phyloP scores from a whole-genome alignment of 2,888 invertebrate genomes.

The Dione juno region DNA sequence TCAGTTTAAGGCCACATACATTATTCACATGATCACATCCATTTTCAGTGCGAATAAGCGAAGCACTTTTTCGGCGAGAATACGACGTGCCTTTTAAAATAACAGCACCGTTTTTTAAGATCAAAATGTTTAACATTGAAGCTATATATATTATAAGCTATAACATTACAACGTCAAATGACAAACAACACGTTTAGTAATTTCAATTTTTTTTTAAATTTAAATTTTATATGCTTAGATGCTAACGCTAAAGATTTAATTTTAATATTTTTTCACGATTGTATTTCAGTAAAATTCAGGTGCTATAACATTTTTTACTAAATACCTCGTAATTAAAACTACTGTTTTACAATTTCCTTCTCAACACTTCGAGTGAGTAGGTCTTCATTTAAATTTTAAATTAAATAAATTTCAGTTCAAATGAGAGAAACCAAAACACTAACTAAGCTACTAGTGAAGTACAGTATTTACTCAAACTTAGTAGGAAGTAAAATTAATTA shows the following conservation, averaged over 20 bases:
- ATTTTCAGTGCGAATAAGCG: slow-evolving; percentile 26
- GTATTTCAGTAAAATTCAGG: neutral
- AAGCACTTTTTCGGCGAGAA: slow-evolving; percentile 27
- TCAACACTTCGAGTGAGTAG: neutral
- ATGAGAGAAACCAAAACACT: slow-evolving; percentile 20
- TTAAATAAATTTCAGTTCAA: slow-evolving; percentile 8
- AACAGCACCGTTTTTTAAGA: slow-evolving; percentile 22
- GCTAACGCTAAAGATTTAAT: neutral
- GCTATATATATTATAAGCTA: no score
- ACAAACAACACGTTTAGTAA: neutral
- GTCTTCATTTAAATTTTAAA: slow-evolving; percentile 17
- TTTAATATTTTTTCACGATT: slow-evolving; percentile 1
- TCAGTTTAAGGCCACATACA: slow-evolving; percentile 30
- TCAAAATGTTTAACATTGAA: slow-evolving; percentile 22
- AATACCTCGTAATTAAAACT: neutral
- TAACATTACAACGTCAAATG: neutral
- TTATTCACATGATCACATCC: slow-evolving; percentile 32
- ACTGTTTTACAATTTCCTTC: neutral
- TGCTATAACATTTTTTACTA: neutral
- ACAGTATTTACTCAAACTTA: slow-evolving; percentile 24
- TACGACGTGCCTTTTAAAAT: slow-evolving; percentile 28
- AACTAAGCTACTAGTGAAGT: slow-evolving; percentile 20
- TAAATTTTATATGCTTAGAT: neutral
- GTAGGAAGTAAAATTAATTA: slow-evolving; percentile 30
- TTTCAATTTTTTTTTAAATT: neutral